phyloP scores from a whole-genome alignment of 2,888 invertebrate species.

The Agrochola litura region DNA sequence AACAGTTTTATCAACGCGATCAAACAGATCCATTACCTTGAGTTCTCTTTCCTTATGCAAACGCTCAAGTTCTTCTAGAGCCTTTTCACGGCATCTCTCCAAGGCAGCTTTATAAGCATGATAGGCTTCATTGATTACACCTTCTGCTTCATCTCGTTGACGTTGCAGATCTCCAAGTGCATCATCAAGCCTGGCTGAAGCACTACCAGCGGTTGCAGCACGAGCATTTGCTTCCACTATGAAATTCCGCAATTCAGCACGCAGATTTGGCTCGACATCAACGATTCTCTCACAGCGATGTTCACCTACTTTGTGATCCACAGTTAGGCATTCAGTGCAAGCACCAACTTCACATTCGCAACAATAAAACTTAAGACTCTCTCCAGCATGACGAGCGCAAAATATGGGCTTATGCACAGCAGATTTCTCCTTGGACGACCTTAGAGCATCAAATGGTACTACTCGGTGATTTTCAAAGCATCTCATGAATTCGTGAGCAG shows the following conservation, averaged over 20 bases:
- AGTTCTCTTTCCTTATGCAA: slow-evolving; percentile 96
- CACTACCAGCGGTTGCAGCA: slow-evolving; percentile 94
- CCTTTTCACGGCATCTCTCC: slow-evolving; percentile 94
- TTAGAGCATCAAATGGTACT: slow-evolving; percentile 96
- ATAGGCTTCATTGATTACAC: slow-evolving; percentile 95
- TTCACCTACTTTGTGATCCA: slow-evolving; percentile 95
- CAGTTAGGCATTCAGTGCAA: slow-evolving; percentile 96
- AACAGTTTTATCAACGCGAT: slow-evolving; percentile 95
- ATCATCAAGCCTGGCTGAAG: slow-evolving; percentile 94
- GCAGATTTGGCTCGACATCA: slow-evolving; percentile 94
- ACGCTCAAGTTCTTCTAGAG: slow-evolving; percentile 93
- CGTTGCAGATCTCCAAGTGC: slow-evolving; percentile 96
- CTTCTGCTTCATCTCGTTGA: slow-evolving; percentile 96
- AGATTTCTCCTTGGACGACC: slow-evolving; percentile 94
- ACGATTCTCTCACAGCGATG: slow-evolving; percentile 96
- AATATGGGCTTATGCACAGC: slow-evolving; percentile 97
- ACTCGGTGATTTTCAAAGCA: slow-evolving; percentile 99
- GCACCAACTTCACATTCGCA: slow-evolving; percentile 96
- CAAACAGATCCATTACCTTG: slow-evolving; percentile 96
- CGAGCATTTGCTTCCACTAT: slow-evolving; percentile 94
- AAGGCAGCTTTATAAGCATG: slow-evolving; percentile 95
- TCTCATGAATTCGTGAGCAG: slow-evolving; percentile 98
- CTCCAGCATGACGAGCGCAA: slow-evolving; percentile 95
- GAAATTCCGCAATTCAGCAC: slow-evolving; percentile 94
- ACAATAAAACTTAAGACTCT: slow-evolving; percentile 97